Evolutionary conservation across 2,888 invertebrate species (phyloP).

Genomic region (Pristionchus entomophagus): DNA sequence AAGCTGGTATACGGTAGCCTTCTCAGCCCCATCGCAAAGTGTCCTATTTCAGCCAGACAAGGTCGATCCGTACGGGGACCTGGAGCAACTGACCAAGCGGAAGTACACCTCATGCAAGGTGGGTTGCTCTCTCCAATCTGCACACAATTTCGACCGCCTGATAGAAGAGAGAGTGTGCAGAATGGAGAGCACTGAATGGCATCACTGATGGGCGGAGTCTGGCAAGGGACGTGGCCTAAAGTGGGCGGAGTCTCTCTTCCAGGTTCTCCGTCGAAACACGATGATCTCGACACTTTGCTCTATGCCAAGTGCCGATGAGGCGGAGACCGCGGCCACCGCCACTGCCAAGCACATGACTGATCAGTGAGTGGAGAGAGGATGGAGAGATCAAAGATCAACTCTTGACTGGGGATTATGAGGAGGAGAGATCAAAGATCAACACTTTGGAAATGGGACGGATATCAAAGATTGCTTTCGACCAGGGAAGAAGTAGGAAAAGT

Average conservation of each 20-base stretch:
- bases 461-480: too few relatives aligned
- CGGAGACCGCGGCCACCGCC: not conserved
- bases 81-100: not conserved
- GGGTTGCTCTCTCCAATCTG: too few relatives aligned
- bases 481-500: too few relatives aligned
- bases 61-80: slow-evolving; percentile 23
- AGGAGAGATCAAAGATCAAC: too few relatives aligned
- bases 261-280: slow-evolving; percentile 41
- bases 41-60: slow-evolving; percentile 1
- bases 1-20: slow-evolving; percentile 15
- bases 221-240: not conserved
- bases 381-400: not conserved
- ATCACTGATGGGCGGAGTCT: slow-evolving; percentile 8
- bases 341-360: slow-evolving; percentile 2
- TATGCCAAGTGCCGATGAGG: slow-evolving; percentile 29
- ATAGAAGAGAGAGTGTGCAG: too few relatives aligned
- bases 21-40: not conserved
- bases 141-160: too few relatives aligned
- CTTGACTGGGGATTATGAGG: not conserved
- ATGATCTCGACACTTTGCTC: slow-evolving; percentile 23
- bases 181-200: too few relatives aligned
- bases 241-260: not conserved
- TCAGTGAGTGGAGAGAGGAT: not conserved
- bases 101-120: slow-evolving; percentile 35
- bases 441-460: too few relatives aligned